Evolutionary conservation across 2,888 invertebrate species (phyloP).

Genomic region (Hirtodrosophila confusa): DNA sequence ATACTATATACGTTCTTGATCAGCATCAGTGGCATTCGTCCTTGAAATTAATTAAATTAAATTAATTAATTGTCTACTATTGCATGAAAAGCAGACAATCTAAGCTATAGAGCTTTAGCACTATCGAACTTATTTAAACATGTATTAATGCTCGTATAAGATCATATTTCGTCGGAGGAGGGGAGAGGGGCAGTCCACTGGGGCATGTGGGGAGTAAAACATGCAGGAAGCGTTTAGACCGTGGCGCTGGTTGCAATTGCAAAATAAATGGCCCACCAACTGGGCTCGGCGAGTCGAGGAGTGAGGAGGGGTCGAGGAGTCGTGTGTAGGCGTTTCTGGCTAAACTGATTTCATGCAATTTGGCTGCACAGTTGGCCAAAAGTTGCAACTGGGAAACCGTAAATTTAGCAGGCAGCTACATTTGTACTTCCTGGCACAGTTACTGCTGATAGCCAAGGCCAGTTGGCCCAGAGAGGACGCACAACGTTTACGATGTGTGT

Average conservation of each 20-base stretch:
- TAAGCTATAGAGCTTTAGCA: too few species aligned
- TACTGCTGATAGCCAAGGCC: constrained; percentile 60
- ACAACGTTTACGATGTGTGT: background rate
- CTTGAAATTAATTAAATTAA: too few species aligned
- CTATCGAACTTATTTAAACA: too few species aligned
- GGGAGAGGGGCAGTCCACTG: background rate
- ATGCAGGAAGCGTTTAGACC: constrained; percentile 70
- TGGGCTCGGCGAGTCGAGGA: constrained; percentile 6
- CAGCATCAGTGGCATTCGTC: too few species aligned
- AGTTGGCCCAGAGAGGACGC: background rate
- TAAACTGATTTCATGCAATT: constrained; percentile 78
- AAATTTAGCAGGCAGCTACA: constrained; percentile 74
- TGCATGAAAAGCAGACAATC: too few species aligned
- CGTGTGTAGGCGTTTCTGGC: constrained; percentile 56
- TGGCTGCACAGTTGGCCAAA: constrained; percentile 74
- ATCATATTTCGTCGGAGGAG: constrained; percentile 4
- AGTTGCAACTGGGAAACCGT: constrained; percentile 71
- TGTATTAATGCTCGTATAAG: too few species aligned
- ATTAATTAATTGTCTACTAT: too few species aligned
- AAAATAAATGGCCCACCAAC: constrained; percentile 69
- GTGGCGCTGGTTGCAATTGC: constrained; percentile 64
- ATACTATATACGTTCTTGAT: too few species aligned
- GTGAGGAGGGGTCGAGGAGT: background rate
- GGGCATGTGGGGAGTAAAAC: constrained; percentile 20
- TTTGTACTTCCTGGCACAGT: constrained; percentile 76